Evolutionary conservation across 2,888 invertebrate genomes (phyloP), one percentile per base, ranked within the genome.

Genomic region (Galerucella calmariensis): DNA sequence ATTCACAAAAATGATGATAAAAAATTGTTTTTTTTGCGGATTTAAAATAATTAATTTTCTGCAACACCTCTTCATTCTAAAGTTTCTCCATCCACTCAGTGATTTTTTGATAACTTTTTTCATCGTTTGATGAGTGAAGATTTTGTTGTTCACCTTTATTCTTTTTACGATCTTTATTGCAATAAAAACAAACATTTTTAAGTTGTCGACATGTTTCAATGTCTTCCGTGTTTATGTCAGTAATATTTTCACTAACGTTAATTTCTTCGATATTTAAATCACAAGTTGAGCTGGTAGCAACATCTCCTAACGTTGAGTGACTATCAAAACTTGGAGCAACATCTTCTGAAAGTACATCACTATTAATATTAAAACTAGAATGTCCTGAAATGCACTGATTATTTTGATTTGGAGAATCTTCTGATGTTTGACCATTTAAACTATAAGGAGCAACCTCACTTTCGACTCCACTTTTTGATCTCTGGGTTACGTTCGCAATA

Each of bases 61-160:
- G 63, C 44, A 48, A 62, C 63, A 73, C 68, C 62, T 59, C 67
- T 35, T 73, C 68, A 73, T 73, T 73, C 65, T 73, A 69, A 14
- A 71, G 44, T 70, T 67, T 74, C 56, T 70, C 67, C 51, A 66
- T 71, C 63, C 70, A 67, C 63, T 67, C 63, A 66, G 44, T 70
- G 24, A 74, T 74, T 75, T 75, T 75, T 73, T 73, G 12, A 69
- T 70, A 72, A 73, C 8, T 51, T 73, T 77, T 72, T 46, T 58
- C 8, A 59, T 77, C 70, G 12, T 73, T 73, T 65, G 72, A 70
- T 12, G 72, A 74, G 63, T 77, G 67, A 51, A 75, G 68, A 67
- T 48, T 72, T 75, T 72, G 77, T 73, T 74, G 66, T 73, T 67
- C 72, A 69, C 72, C 62, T 62, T 69, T 72, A 69, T 56, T 63